Base-by-base conservation (phyloP, 2,888 invertebrate species). In the Hedychridium roseum region DNA sequence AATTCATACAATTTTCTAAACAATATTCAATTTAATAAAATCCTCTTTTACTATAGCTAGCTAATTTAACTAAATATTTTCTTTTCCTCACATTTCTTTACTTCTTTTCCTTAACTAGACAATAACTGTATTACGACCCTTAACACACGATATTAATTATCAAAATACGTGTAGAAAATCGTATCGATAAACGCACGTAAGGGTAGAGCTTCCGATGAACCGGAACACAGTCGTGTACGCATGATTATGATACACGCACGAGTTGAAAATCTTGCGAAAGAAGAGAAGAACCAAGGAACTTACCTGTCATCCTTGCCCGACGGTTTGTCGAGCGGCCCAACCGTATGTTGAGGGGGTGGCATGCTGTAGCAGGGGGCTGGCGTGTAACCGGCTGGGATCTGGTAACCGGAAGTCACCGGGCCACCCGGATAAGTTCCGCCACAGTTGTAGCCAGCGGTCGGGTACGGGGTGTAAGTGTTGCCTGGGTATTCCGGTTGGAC, bases 321-420 rank as follows among this genome's bases (percentile, higher is more conserved):
- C 7, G 86, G 83, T 73, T 88, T 91, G 82, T 92, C 78, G 45
- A 79, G 67, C 11, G 75, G 70, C 20, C 78, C 78, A 27, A 79
- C 72, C 32, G 77, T 73, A 79, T 89, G 91, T 70, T 84, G 87
- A 50, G 88, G 88, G 26, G 92, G 92, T 50, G 92, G 92, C 92
- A 93, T 92, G 73, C 91, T 91, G 81, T 92, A 92, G 73, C 92
- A 92, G 36, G 88, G 86, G 41, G 83, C 82, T 41, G 90, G 89
- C 41, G 88, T 87, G 79, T 90, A 90, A 51, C 84, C 85, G 52
- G 83, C 83, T 43, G 88, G 87, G 35, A 88, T 74, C 77, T 82
- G 87, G 79, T 88, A 88, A 55, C 80, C 82, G 59, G 80, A 83
- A 59, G 83, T 84, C 52, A 80, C 84, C 48, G 81, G 80, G 47